Evolutionary conservation across 2,888 invertebrate species (phyloP).

Genomic region (Cephalotes varians): DNA sequence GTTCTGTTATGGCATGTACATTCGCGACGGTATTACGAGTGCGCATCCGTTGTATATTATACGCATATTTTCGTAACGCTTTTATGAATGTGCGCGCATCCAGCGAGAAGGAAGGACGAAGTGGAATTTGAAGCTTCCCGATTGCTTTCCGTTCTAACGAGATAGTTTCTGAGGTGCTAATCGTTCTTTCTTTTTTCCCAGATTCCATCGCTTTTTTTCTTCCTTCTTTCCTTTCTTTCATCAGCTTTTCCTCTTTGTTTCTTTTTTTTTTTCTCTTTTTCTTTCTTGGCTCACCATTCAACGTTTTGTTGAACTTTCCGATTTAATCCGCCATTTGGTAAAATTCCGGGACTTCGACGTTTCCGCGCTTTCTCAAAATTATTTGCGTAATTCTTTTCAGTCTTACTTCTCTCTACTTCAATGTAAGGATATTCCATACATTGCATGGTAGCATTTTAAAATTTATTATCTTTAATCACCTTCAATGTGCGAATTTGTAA

Average conservation of each 20-base stretch:
- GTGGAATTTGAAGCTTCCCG: slow-evolving; percentile 72
- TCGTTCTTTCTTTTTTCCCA: slow-evolving; percentile 60
- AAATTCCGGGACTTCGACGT: slow-evolving; percentile 45
- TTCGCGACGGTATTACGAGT: slow-evolving; percentile 25
- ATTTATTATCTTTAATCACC: not conserved
- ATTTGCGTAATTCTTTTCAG: not conserved
- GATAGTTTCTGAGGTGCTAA: slow-evolving; percentile 65
- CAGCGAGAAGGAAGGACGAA: slow-evolving; percentile 48
- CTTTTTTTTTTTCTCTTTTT: not conserved
- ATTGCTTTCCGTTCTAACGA: slow-evolving; percentile 71
- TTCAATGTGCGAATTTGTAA: not conserved
- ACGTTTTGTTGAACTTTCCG: slow-evolving; percentile 67
- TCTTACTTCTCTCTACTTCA: not conserved
- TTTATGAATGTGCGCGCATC: slow-evolving; percentile 26
- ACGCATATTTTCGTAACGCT: slow-evolving; percentile 46
- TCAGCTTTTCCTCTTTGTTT: not conserved
- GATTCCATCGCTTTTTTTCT: slow-evolving; percentile 4
- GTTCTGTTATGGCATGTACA: slow-evolving; percentile 9
- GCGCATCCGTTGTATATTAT: slow-evolving; percentile 29
- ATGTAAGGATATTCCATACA: not conserved
- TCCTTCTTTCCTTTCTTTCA: not conserved
- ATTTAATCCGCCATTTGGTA: slow-evolving; percentile 61
- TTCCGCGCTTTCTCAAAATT: slow-evolving; percentile 36
- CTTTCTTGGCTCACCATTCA: slow-evolving; percentile 33
- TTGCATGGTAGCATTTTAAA: not conserved